Base-by-base conservation (phyloP, 2,888 invertebrate species). In the Acronicta psi region DNA sequence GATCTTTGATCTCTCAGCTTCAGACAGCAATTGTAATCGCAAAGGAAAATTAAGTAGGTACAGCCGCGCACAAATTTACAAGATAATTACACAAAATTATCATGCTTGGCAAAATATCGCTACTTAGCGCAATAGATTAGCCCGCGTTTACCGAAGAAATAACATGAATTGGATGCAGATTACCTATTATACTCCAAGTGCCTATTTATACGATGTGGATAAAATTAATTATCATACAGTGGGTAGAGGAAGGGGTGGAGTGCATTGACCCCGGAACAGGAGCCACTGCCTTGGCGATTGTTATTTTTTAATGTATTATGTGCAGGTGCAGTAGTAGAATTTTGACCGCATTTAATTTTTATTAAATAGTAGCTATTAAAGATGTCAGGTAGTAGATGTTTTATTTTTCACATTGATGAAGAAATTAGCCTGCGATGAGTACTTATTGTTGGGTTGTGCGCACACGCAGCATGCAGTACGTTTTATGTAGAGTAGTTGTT, bases 201-300 rank as follows among this genome's bases (percentile, higher is more conserved):
- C 60, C 69, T 72, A 70, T 75, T 65, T 70, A 74, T 73, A 76
- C 75, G 71, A 66, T 63, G 73, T 71, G 76, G 80, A 73, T 81
- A 70, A 68, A 78, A 70, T 79, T 78, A 81, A 82, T 82, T 80
- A 82, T 75, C 74, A 82, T 82, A 75, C 68, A 61, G 71, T 75
- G 70, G 78, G 70, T 71, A 73, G 68, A 69, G 73, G 70, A 72
- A 78, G 79, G 75, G 82, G 80, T 80, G 79, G 72, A 67, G 79
- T 63, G 43, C 75, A 60, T 69, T 71, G 80, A 79, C 80, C 79
- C 78, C 72, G 74, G 73, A 75, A 75, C 70, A 75, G 69, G 63
- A 71, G 65, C 61, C 73, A 67, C 57, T 55, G 69, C 69, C 73
- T 70, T 69, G 49, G 55, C 69, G 61, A 79, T 78, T 71, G 79